Evolutionary conservation across 2,113 vertebrate genomes (phyloP), one percentile per base, ranked within the genome.

Genomic region (Polypterus bichir): DNA sequence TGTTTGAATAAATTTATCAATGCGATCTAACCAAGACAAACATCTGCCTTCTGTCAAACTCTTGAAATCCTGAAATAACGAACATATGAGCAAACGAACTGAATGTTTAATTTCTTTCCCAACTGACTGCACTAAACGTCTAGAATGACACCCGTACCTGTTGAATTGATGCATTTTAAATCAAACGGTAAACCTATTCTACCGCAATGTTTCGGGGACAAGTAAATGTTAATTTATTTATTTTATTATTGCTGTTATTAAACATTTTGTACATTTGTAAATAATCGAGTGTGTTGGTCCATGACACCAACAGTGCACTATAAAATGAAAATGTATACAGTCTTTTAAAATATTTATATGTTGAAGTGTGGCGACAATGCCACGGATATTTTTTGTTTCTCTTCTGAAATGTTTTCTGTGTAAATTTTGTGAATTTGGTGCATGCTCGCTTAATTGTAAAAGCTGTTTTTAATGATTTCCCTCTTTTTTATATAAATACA

Each of bases 181-280:
- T 27, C 27, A 27, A 27, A 27, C 27, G 27, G 27, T 27, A 27
- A 27, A 27, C 27, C 27, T 27, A 27, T 27, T 27, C 27, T 27
- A 27, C 27, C 27, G 27, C 27, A 27, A 27, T 27, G 27, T 27
- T 27, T 27, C 27, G 27, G 27, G 27, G 27, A 27, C 27, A 27
- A 27, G 77, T 76, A 79, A 66, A 68, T 74, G 76, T 64, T 75
- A 81, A 67, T 77, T 81, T 78, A 86, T 89, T 87, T 94, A 95
- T 96, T 54, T 86, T 86, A 83, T 86, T 85, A 27, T 27, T 27
- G 27, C 27, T 27, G 27, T 27, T 27, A 27, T 27, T 27, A 27
- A 27, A 27, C 27, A 27, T 76, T 64, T 65, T 79, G 91, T 90
- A 87, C 83, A 85, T 86, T 80, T 92, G 90, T 93, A 88, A 71